Conservation (phyloP, 1,140 invertebrate species). For the Ceratosolen fusciceps region DNA sequence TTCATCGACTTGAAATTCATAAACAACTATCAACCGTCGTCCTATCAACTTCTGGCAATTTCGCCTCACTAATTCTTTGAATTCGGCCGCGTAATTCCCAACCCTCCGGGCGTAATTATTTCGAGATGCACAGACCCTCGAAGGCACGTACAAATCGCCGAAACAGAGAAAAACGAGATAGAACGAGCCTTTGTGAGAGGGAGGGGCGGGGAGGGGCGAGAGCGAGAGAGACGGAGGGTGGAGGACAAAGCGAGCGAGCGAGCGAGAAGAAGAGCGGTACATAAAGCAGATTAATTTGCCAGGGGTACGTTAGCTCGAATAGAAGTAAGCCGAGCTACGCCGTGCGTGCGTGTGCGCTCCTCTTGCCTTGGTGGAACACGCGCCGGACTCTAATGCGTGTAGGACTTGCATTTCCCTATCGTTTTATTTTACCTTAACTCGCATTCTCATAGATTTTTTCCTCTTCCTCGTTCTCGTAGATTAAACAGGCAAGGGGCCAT, state of each 20-base stretch:
- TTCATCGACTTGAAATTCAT: slow-evolving; percentile 7
- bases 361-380: slow-evolving; percentile 21
- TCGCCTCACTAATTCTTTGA: slow-evolving; percentile 14
- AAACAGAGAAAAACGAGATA: neutral
- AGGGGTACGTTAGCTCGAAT: slow-evolving; percentile 13
- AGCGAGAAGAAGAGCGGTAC: neutral
- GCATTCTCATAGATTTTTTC: neutral
- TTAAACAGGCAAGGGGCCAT: no score
- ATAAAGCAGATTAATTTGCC: slow-evolving; percentile 38
- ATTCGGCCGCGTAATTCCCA: slow-evolving; percentile 9
- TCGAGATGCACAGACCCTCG: slow-evolving; percentile 27
- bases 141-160: neutral
- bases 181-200: no score
- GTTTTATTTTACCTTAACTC: neutral
- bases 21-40: neutral
- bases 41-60: neutral
- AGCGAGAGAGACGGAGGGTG: no score
- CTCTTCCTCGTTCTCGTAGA: no score
- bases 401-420: neutral
- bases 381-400: neutral
- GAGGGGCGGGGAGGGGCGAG: no score
- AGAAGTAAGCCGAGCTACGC: neutral
- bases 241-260: neutral
- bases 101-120: slow-evolving; percentile 34
- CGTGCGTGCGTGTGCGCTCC: slow-evolving; percentile 26